Base-by-base conservation (phyloP, 2,113 vertebrate genomes). In the Tyrannus savana region DNA sequence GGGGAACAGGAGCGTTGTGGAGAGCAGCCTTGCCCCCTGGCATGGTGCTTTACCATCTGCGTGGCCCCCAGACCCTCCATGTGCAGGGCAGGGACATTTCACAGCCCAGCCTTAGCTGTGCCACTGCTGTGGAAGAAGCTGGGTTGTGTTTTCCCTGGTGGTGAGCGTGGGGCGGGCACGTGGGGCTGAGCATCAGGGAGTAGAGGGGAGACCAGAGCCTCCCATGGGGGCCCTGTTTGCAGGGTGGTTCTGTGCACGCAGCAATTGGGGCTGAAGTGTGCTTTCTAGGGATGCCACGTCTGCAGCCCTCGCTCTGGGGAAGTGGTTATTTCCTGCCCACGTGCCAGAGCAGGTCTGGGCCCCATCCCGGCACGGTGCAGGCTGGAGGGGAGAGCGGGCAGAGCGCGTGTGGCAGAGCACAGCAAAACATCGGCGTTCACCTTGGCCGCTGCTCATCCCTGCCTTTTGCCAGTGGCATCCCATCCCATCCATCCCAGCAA, bases 401-500 rank as follows among this genome's bases (percentile, higher is more conserved):
- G 83, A 28, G 35, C 35, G 90, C n/a, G 0, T 2, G 0, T 27
- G 53, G 83, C 67, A 60, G 49, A 79, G 35, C 2, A 1, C 27
- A 9, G 23, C 28, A 9, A 30, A 23, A 19, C 39, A 0, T 1
- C 3, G 1, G 9, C 4, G 3, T 49, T 49, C 56, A 4, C 17
- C 68, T 37, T n/a, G 18, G 1, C 16, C 1, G 2, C 76, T 9
- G 31, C 58, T 53, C 9, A 7, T 28, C 80, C 71, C 52, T 5
- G 50, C 12, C 0, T 25, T 56, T 52, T 35, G 71, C 75, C 17
- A 0, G 1, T 3, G 44, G 41, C 28, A 23, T 21, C 8, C 1
- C 19, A 0, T 25, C 30, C 23, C 0, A 7, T 1, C 5, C 62
- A 2, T 56, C 12, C 68, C 3, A 4, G 41, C 23, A 47, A 68